Base-by-base conservation (phyloP, 2,888 invertebrate species). In the Habroteleia sp. region DNA sequence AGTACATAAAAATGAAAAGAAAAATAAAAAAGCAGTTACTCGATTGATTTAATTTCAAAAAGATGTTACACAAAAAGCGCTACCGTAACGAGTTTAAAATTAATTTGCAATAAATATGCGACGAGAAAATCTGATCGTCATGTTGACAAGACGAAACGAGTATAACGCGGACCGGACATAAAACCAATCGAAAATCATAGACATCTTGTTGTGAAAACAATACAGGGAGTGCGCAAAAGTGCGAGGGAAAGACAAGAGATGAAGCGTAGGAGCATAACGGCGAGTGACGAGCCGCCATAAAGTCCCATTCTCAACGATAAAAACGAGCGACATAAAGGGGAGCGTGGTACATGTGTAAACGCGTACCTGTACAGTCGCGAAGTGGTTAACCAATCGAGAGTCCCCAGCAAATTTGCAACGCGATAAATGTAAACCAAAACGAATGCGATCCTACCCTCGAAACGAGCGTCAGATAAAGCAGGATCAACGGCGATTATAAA, bases 281-380 rank as follows among this genome's bases (percentile, higher is more conserved):
- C 66, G 77, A 75, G 77, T 83, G 83, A 83, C 83, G 81, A 83
- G 81, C 81, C 80, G 76, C 82, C 84, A 80, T 84, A 84, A 84
- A 84, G 80, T 84, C 77, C 77, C 80, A 82, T 83, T 83, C 80
- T 78, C 77, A 82, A 77, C 56, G 68, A 66, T 74, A 74, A 74
- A 74, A 74, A 68, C 62, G 68, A 50, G 73, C 60, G 60, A 54
- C 52, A 60, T 60, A 66, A 73, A 66, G 73, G 73, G 66, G 73
- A 66, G 44, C 39, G 23, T 3, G 6, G 8, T 60, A 66, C 62
- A 62, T 50, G 68, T 65, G 54, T 48, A 60, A 60, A 66, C 42
- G 54, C 66, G 23, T 60, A 65, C 65, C 63, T 63, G 72, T 35
- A 37, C 27, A 37, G 11, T 41, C 46, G 66, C 66, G 60, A 68